These are phyloP conservation scores for Phrynosoma blainvillii DNA, from an alignment of 2,113 vertebrate species.

Conservation along the genomic window DNA sequence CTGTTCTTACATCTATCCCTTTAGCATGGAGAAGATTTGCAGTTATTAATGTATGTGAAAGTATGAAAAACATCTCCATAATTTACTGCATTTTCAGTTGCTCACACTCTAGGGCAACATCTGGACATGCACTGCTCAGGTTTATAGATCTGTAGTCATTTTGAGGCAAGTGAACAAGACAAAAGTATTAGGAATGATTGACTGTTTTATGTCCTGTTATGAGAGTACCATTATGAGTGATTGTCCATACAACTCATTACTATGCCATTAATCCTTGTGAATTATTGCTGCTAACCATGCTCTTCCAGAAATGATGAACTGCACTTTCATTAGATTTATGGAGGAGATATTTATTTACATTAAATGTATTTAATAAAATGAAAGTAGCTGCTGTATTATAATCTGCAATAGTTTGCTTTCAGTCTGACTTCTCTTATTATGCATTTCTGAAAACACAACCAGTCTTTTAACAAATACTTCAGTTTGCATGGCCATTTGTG, in stretches of 20 bases:
- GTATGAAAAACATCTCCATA: background rate
- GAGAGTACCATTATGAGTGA: constrained; percentile 13
- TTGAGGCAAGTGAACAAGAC: constrained; percentile 23
- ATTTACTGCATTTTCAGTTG: constrained; percentile 11
- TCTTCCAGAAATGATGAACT: constrained; percentile 12
- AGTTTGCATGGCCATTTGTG: background rate
- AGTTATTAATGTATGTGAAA: background rate
- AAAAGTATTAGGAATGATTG: constrained; percentile 18
- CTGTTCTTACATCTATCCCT: background rate
- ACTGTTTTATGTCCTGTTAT: constrained; percentile 3
- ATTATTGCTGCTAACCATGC: constrained; percentile 21
- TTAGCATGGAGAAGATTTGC: background rate
- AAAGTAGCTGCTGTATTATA: background rate
- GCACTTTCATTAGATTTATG: constrained; percentile 22
- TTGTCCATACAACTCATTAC: constrained; percentile 16
- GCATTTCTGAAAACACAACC: background rate
- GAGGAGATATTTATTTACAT: constrained; percentile 20
- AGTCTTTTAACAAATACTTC: background rate
- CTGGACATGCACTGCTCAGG: background rate
- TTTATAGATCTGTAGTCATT: background rate
- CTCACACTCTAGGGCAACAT: background rate
- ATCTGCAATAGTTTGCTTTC: background rate
- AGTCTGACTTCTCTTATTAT: background rate
- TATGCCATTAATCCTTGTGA: constrained; percentile 6
- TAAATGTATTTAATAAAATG: constrained; percentile 16